phyloP scores from a whole-genome alignment of 2,797 vertebrate genomes.

The Leontocebus nigricollis region DNA sequence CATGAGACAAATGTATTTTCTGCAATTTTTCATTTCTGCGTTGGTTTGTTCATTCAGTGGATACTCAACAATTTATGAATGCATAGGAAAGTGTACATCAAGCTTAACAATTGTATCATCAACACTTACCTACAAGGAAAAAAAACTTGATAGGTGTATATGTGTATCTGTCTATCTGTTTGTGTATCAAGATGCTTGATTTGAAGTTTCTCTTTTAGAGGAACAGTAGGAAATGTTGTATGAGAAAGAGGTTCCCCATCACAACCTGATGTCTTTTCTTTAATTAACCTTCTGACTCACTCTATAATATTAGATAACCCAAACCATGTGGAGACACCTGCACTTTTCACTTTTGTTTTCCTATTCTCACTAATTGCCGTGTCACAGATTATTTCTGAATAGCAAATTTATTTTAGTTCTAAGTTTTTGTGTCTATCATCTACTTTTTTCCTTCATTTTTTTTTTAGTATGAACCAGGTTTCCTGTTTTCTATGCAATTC shows the following conservation, averaged over 20 bases:
- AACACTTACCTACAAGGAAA: not conserved
- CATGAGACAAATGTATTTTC: not conserved
- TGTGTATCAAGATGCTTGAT: not conserved
- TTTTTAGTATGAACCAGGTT: not conserved
- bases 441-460: not conserved
- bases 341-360: constrained; percentile 54
- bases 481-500: constrained; percentile 39
- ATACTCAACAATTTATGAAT: not conserved
- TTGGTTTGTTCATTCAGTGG: not conserved
- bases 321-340: constrained; percentile 11
- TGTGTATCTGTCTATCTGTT: not conserved
- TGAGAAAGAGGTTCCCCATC: constrained; percentile 44
- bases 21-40: not conserved
- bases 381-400: constrained; percentile 48
- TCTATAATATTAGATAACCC: not conserved
- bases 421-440: constrained; percentile 10
- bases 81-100: not conserved
- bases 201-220: constrained; percentile 37
- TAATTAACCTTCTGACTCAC: constrained; percentile 60
- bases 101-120: not conserved
- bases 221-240: constrained; percentile 56
- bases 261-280: constrained; percentile 33
- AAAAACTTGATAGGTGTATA: not conserved
- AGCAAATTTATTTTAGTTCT: constrained; percentile 48
- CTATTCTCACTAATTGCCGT: constrained; percentile 37